Conservation (phyloP, 2,113 vertebrate species). For the Stictonetta naevosa region DNA sequence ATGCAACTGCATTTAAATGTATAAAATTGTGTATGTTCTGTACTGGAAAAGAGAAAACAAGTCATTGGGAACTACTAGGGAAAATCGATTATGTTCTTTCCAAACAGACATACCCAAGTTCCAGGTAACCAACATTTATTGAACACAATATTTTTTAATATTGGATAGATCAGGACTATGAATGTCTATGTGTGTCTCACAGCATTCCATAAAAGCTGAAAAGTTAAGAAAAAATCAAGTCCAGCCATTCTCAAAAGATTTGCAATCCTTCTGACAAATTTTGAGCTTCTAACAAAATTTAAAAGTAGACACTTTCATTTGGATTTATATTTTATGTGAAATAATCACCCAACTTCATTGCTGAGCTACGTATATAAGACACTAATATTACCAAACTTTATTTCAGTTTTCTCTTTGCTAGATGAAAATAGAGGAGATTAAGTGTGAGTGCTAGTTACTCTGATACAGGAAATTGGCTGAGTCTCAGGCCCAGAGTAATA, state of each 20-base stretch:
- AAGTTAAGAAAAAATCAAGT: background rate
- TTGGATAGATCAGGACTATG: background rate
- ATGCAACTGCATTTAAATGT: background rate
- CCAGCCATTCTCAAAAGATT: background rate
- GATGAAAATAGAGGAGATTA: background rate
- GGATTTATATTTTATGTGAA: background rate
- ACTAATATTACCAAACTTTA: background rate
- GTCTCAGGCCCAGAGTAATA: background rate
- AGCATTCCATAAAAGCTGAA: background rate
- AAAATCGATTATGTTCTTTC: background rate
- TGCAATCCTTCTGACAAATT: background rate
- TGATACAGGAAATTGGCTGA: background rate
- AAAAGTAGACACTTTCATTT: background rate
- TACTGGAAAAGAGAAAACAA: background rate
- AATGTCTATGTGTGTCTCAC: background rate
- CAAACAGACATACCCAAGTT: background rate
- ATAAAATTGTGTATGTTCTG: background rate
- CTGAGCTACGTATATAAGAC: background rate
- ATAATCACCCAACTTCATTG: background rate
- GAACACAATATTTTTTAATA: background rate
- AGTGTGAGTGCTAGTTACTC: background rate
- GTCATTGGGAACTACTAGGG: background rate
- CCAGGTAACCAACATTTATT: background rate
- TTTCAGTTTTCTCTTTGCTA: background rate
- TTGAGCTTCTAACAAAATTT: background rate